These are phyloP conservation scores for Phenganax stokvisi DNA, from an alignment of 92 coral and sea anemone species.

Conservation along the genomic window DNA sequence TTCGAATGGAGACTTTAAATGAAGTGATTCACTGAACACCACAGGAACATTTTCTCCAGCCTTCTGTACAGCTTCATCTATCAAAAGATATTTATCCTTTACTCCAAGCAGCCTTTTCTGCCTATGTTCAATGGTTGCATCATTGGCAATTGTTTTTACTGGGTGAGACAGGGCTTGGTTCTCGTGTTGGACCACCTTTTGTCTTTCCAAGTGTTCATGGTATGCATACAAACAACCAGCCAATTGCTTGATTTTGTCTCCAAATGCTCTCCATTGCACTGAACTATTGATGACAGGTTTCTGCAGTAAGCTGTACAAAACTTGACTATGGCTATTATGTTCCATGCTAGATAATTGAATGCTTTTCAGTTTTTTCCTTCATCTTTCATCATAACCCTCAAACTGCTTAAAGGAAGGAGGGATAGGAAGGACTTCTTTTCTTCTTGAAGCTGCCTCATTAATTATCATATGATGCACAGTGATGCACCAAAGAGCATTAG, in stretches of 20 bases:
- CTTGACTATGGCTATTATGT: no score
- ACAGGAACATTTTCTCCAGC: neutral
- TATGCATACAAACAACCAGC: conserved; percentile 44
- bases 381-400: no score
- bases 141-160: conserved; percentile 33
- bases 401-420: no score
- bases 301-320: neutral
- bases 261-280: conserved; percentile 37
- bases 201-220: conserved; percentile 22
- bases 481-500: no score
- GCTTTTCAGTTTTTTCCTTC: no score
- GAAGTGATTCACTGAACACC: no score
- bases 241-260: conserved; percentile 41
- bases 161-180: conserved; percentile 37
- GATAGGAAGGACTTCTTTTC: no score
- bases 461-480: no score
- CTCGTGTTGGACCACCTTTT: conserved; percentile 31
- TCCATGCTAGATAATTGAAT: no score
- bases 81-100: conserved; percentile 31
- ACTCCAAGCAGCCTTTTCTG: conserved; percentile 20
- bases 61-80: conserved; percentile 45
- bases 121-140: conserved; percentile 30
- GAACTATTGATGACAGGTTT: conserved; percentile 38
- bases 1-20: neutral
- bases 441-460: no score